Base-by-base conservation (phyloP, 2,113 vertebrate species). In the Hyla sarda region DNA sequence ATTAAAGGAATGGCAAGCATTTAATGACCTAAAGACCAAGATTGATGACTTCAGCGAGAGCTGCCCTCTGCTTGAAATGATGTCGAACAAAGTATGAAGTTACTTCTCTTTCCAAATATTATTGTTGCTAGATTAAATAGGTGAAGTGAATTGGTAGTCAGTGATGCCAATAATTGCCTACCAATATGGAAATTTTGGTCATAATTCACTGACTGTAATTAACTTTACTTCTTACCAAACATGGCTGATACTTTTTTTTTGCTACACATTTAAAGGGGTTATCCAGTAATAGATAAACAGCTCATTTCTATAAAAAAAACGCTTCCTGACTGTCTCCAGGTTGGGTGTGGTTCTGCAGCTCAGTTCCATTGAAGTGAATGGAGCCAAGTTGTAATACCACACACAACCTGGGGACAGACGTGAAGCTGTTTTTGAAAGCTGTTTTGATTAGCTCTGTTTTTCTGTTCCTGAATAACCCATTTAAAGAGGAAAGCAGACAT, bases 61-160 rank as follows among this genome's bases (percentile, higher is more conserved):
- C 58, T 96, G 96, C 83, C 94, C 96, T 52, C 92, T 96, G 82
- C 94, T 97, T 88, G 90, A 92, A 91, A 95, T 96, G 94, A 96
- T 97, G 95, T 90, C 94, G 88, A 93, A 95, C 91, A 95, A 96
- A 92, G 96, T 96, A 85, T 45, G 89, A 8, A 45, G 0, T 30
- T 11, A 0, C 19, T 50, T 25, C 4, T 32, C 25, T 17, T 32
- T 34, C 74, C 48, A 76, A 50, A 28, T 54, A 14, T 32, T 77
- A 14, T 30, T 50, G 14, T n/a, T 50, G 52, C 4, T 16, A 9
- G n/a, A 1, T 48, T 9, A 47, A 74, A 47, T 25, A 16, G 21
- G 3, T 6, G 72, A 11, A 47, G 41, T 11, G 67, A 71, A 37
- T 58, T 67, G 56, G 8, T 67, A 16, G 25, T 16, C 21, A n/a